Evolutionary conservation across 2,113 vertebrate species (phyloP).

Genomic region (Carollia perspicillata): DNA sequence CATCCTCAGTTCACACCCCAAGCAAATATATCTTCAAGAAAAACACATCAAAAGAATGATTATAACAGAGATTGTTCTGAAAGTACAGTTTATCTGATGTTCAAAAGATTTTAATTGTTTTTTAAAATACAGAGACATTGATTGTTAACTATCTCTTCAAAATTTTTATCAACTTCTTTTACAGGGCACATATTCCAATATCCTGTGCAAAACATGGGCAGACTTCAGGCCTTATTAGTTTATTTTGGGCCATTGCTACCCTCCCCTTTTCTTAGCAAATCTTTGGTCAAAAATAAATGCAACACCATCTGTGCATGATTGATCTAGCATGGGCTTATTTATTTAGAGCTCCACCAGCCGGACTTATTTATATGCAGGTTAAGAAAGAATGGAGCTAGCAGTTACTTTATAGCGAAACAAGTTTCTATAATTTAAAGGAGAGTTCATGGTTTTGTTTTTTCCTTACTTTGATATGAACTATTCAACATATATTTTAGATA

Average conservation of each 20-base stretch:
- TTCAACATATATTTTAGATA: background rate
- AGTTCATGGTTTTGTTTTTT: background rate
- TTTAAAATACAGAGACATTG: background rate
- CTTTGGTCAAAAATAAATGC: conserved; percentile 4
- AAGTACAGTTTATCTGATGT: background rate
- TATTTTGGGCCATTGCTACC: background rate
- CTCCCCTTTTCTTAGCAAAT: background rate
- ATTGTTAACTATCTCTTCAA: background rate
- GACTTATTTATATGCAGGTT: background rate
- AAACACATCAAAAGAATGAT: background rate
- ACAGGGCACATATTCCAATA: background rate
- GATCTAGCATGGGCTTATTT: background rate
- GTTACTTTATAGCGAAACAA: background rate
- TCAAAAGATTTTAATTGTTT: background rate
- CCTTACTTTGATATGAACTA: background rate
- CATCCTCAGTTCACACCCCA: background rate
- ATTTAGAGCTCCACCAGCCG: background rate
- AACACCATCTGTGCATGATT: background rate
- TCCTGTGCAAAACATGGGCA: background rate
- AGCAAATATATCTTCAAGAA: conserved; percentile 9
- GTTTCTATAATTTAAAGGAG: background rate
- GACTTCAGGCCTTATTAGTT: background rate
- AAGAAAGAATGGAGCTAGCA: background rate
- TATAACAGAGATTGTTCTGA: background rate
- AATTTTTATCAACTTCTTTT: background rate